Evolutionary conservation across 1,140 invertebrate species (phyloP), one percentile per base, ranked within the genome.

Genomic region (Apis florea): DNA sequence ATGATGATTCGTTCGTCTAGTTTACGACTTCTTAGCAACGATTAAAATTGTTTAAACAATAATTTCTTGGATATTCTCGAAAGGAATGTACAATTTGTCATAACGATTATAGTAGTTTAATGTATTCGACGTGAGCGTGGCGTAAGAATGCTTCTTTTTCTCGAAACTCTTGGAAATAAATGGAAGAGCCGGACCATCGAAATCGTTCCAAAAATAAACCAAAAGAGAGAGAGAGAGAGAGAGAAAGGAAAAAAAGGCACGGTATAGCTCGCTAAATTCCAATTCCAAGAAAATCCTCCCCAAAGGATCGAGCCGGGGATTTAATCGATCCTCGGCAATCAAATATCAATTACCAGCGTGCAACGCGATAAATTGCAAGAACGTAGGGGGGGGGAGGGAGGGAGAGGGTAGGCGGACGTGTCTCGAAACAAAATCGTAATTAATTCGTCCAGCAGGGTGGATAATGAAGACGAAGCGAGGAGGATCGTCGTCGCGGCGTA

Each of bases 381-480:
- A 72, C 9, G 54, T 40, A 40, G 47, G 53, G 58, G 59, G 19
- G n/a, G 3, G 31, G n/a, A 40, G 47, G 53, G 58, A 58, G 19
- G n/a, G 3, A n/a, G n/a, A n/a, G 31, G 12, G 13, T 19, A 13
- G 21, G 13, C 4, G 21, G 51, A 78, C 56, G 59, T 15, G 31
- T 19, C 17, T n/a, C 47, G 19, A 51, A 47, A 64, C 21, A n/a
- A 24, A 72, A 47, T 53, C 12, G 69, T 56, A 73, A 73, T 79
- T 61, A 73, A 73, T 49, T 72, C 56, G 10, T 10, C 1, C 49
- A 8, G 5, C 1, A n/a, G 13, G 47, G 24, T 10, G 17, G 49
- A 64, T 66, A 79, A 79, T 73, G 78, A 79, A 79, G 77, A 79
- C 69, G 68, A 64, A 69, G 49, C 17, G 54, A 67, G 47, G 49